Conservation (phyloP, 2,888 invertebrate genomes). For the Pseudeuparius sepicola region DNA sequence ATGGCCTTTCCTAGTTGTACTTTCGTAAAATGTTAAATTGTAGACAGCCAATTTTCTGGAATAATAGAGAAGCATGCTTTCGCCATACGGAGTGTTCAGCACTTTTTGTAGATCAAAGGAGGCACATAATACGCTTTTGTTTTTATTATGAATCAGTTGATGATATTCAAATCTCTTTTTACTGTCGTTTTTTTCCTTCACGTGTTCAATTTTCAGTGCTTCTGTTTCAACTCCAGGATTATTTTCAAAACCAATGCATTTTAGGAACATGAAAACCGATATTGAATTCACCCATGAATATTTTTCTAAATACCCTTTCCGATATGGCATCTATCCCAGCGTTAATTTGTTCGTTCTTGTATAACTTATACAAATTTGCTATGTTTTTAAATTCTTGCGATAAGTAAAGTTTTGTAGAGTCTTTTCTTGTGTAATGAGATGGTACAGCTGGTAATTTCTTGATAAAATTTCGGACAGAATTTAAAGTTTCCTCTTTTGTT, state of each 20-base stretch:
- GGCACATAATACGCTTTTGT: background rate
- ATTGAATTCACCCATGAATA: too few relatives aligned
- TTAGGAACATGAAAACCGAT: too few relatives aligned
- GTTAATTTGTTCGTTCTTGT: too few relatives aligned
- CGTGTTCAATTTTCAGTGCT: too few relatives aligned
- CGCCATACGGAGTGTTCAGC: slow-evolving; percentile 8
- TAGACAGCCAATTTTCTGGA: slow-evolving; percentile 8
- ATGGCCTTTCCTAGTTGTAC: slow-evolving; percentile 1
- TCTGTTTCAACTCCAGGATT: too few relatives aligned
- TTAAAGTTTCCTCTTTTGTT: too few relatives aligned
- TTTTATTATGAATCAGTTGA: slow-evolving; percentile 7
- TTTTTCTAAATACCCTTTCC: too few relatives aligned
- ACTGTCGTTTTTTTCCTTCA: too few relatives aligned
- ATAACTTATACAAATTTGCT: slow-evolving; percentile 4
- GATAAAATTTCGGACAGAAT: slow-evolving; percentile 2
- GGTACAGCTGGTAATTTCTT: slow-evolving; percentile 5
- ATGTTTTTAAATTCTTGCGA: slow-evolving; percentile 7
- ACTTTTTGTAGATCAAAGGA: slow-evolving; percentile 7
- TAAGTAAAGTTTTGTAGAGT: slow-evolving; percentile 2
- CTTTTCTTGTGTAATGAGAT: slow-evolving; percentile 5
- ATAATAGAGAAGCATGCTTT: slow-evolving; percentile 9
- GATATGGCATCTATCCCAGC: too few relatives aligned
- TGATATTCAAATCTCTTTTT: slow-evolving; percentile 8
- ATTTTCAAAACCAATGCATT: too few relatives aligned
- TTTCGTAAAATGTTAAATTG: slow-evolving; percentile 5